These are phyloP conservation scores for Manis javanica DNA, from an alignment of 2,797 vertebrate species.

Conservation along the genomic window DNA sequence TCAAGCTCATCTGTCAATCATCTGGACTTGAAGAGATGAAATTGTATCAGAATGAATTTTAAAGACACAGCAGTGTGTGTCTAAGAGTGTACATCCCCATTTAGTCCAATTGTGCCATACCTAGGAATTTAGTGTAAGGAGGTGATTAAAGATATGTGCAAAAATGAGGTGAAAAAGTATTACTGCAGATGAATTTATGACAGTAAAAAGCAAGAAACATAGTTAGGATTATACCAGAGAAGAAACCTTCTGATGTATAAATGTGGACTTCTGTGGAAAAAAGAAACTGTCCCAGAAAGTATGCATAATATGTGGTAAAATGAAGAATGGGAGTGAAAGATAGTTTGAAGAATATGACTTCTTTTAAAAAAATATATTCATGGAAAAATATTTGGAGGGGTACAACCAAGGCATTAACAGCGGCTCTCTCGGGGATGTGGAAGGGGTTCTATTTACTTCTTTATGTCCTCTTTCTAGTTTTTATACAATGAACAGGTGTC, in stretches of 20 bases:
- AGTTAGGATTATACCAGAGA: not conserved
- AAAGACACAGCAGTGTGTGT: not conserved
- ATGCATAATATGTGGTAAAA: not conserved
- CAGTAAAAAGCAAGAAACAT: not conserved
- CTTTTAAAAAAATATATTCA: not conserved
- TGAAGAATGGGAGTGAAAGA: not conserved
- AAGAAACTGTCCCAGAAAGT: not conserved
- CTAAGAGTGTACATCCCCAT: not conserved
- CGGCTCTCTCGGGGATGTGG: not conserved
- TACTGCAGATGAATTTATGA: not conserved
- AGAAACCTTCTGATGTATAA: not conserved
- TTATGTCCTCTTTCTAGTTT: slow-evolving; percentile 20
- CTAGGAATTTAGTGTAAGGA: not conserved
- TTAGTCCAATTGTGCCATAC: not conserved
- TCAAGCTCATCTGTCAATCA: not conserved
- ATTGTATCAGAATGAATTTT: not conserved
- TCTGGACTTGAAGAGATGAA: not conserved
- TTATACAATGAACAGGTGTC: not conserved
- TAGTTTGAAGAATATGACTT: not conserved
- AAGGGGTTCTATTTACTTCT: not conserved
- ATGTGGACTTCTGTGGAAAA: not conserved
- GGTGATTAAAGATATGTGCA: not conserved
- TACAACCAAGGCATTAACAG: not conserved
- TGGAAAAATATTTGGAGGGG: not conserved
- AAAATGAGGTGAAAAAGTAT: not conserved